Evolutionary conservation across 1,140 invertebrate genomes (phyloP).

Genomic region (Drosophila lacertosa): DNA sequence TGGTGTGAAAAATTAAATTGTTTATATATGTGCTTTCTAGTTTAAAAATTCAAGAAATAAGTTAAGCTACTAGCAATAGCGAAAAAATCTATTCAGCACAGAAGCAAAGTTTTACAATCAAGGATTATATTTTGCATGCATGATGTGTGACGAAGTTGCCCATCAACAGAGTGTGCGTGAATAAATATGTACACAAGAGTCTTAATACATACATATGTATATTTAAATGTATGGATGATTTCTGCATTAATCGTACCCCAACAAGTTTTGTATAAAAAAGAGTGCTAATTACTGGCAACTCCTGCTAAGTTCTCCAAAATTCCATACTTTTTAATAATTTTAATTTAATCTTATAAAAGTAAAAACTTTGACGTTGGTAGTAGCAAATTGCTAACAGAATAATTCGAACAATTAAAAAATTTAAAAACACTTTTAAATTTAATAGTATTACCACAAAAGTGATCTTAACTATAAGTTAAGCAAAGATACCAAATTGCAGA

Average conservation of each 20-base stretch:
- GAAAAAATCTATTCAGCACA: conserved; percentile 16
- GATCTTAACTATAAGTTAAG: too few relatives aligned
- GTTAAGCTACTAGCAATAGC: not conserved
- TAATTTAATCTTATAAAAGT: too few relatives aligned
- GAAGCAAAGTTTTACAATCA: conserved; percentile 62
- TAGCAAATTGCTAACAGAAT: too few relatives aligned
- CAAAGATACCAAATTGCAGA: too few relatives aligned
- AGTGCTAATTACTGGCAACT: not conserved
- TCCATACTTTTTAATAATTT: too few relatives aligned
- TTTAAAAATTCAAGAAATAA: not conserved
- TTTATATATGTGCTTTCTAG: not conserved
- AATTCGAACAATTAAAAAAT: too few relatives aligned
- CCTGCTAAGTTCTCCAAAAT: too few relatives aligned
- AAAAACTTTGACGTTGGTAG: too few relatives aligned
- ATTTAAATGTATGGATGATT: conserved; percentile 7
- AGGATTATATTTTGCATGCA: conserved; percentile 68
- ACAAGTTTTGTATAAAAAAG: conserved; percentile 70
- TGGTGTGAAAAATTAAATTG: not conserved
- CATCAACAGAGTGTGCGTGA: conserved; percentile 26
- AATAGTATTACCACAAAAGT: too few relatives aligned
- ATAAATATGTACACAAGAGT: too few relatives aligned
- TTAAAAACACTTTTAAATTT: too few relatives aligned
- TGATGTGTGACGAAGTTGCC: conserved; percentile 63
- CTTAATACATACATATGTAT: not conserved
- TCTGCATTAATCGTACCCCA: conserved; percentile 58